Percentiles rank a stretch among this genome's conserved stretches.
Evolutionary conservation across 2,113 vertebrate genomes (phyloP).

Genomic region (Ariopsis seemanni): DNA sequence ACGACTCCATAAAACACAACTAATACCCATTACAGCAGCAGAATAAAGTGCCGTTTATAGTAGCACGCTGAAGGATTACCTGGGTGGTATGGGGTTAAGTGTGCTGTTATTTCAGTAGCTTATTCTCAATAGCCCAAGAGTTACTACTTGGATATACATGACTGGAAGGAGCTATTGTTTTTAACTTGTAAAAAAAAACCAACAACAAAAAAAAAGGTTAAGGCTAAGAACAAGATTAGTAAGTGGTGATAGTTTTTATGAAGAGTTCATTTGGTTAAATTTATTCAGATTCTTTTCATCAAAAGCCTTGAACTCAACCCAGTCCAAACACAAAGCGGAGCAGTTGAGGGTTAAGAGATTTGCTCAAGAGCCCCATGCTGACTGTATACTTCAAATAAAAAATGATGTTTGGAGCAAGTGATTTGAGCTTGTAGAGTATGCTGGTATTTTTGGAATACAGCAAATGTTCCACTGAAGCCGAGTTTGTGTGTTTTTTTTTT

Average conservation of each 20-base stretch:
- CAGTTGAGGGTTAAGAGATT: not conserved
- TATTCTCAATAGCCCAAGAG: constrained; percentile 2
- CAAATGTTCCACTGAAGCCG: not conserved
- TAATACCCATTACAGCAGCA: constrained; percentile 44
- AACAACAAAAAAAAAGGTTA: not conserved
- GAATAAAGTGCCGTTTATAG: constrained; percentile 41
- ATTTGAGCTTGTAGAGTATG: not conserved
- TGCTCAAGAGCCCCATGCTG: not conserved
- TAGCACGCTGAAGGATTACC: constrained; percentile 39
- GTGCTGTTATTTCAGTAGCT: constrained; percentile 22
- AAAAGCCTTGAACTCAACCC: not conserved
- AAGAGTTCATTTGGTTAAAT: not conserved
- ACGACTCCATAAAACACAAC: constrained; percentile 50
- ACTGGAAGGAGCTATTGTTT: not conserved
- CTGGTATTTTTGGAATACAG: not conserved
- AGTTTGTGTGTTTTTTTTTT: constrained; percentile 7
- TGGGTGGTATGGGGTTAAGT: constrained; percentile 36
- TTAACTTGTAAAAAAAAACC: not conserved
- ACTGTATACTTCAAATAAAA: not conserved
- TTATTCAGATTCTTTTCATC: not conserved
- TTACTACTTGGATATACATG: not conserved
- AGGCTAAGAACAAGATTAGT: not conserved
- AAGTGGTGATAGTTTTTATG: not conserved
- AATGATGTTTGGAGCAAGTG: not conserved
- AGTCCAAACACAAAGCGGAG: not conserved